phyloP scores from a whole-genome alignment of 2,888 invertebrate species.

The Himalopsyche kuldschensis region DNA sequence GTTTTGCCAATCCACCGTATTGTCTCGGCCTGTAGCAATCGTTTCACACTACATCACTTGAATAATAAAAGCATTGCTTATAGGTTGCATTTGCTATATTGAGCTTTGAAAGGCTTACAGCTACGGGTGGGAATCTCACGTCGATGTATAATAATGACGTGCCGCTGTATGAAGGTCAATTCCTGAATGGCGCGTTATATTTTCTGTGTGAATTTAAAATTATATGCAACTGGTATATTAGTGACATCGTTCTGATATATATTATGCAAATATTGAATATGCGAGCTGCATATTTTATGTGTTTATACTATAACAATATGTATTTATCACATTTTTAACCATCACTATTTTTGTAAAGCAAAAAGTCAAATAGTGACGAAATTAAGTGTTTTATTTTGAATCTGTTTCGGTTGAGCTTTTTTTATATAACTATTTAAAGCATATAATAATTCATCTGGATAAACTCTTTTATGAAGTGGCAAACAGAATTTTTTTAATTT shows the following conservation, averaged over 20 bases:
- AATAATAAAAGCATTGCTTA: background rate
- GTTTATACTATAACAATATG: background rate
- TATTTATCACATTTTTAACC: background rate
- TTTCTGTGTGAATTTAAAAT: background rate
- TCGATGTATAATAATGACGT: background rate
- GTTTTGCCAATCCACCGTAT: background rate
- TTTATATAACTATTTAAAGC: too few relatives aligned
- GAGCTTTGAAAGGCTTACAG: background rate
- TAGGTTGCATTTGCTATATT: background rate
- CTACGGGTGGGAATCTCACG: background rate
- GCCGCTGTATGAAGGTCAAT: background rate
- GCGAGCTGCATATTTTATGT: background rate
- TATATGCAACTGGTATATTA: background rate
- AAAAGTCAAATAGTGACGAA: too few relatives aligned
- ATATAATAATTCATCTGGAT: too few relatives aligned
- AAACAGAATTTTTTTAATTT: too few relatives aligned
- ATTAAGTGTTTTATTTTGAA: too few relatives aligned
- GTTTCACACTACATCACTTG: background rate
- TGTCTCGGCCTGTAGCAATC: background rate
- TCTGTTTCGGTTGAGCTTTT: too few relatives aligned
- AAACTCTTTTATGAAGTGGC: too few relatives aligned
- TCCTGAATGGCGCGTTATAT: background rate
- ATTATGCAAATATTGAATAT: background rate
- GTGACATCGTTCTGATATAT: background rate
- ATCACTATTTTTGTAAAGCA: background rate